phyloP scores from a whole-genome alignment of 2,888 invertebrate genomes.

The Heteropelma amictum region DNA sequence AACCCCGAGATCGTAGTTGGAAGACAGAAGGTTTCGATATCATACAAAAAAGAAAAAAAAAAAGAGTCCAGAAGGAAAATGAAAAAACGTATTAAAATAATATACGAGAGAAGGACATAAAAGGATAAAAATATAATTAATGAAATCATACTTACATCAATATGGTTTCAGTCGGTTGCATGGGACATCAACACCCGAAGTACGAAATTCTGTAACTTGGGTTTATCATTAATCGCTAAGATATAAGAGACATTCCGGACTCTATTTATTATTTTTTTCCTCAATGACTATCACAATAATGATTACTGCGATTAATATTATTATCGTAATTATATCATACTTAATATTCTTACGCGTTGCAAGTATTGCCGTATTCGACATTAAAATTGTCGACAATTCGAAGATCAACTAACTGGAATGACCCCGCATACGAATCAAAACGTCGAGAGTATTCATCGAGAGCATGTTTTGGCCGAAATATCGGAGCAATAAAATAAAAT shows the following conservation, averaged over 20 bases:
- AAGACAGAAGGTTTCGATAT: neutral
- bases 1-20: neutral
- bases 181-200: no score
- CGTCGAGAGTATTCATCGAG: no score
- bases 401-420: neutral
- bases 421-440: neutral
- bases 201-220: neutral
- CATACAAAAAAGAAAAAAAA: neutral
- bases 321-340: neutral
- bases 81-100: conserved; percentile 1
- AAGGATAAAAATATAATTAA: conserved; percentile 27
- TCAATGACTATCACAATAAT: neutral
- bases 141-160: neutral
- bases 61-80: neutral
- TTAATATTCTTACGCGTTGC: conserved; percentile 5
- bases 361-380: conserved; percentile 14
- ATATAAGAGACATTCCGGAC: neutral
- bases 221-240: conserved; percentile 6
- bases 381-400: neutral
- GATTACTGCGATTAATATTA: conserved; percentile 9
- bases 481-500: neutral
- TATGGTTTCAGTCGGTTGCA: neutral
- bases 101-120: conserved; percentile 18
- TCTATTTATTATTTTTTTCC: neutral
- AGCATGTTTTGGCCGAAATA: neutral